These are phyloP conservation scores for Pyrgus malvae DNA, from an alignment of 2,888 invertebrate species.

Conservation along the genomic window DNA sequence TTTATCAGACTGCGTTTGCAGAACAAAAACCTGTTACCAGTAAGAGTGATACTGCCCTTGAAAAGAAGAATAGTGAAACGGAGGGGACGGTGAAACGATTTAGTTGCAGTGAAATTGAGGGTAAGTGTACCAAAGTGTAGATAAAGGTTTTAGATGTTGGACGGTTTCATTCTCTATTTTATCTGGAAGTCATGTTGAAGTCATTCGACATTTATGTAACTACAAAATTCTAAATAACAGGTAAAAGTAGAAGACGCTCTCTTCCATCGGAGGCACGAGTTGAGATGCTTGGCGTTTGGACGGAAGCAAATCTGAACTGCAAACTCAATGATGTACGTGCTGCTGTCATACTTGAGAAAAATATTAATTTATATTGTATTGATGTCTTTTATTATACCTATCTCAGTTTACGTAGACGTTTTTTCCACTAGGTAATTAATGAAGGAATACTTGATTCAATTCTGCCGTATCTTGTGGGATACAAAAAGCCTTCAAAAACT, in stretches of 20 bases:
- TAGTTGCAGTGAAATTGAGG: constrained; percentile 70
- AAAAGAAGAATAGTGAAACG: constrained; percentile 48
- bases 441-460: constrained; percentile 93
- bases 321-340: constrained; percentile 74
- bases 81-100: constrained; percentile 54
- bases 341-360: not conserved
- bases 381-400: no score
- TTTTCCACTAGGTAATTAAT: constrained; percentile 82
- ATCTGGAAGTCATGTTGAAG: no score
- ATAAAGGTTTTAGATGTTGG: constrained; percentile 3
- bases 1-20: constrained; percentile 54
- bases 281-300: constrained; percentile 76
- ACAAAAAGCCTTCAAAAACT: constrained; percentile 78
- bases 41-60: constrained; percentile 64
- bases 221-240: constrained; percentile 36
- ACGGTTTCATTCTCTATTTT: no score
- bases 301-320: constrained; percentile 74
- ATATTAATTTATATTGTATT: no score
- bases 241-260: constrained; percentile 50
- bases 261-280: constrained; percentile 61
- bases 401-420: not conserved
- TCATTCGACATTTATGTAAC: no score
- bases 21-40: constrained; percentile 60
- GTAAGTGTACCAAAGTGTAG: constrained; percentile 39
- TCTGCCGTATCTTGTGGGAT: constrained; percentile 86